Conservation (phyloP, 2,113 vertebrate genomes). For the Himantopus leucocephalus region DNA sequence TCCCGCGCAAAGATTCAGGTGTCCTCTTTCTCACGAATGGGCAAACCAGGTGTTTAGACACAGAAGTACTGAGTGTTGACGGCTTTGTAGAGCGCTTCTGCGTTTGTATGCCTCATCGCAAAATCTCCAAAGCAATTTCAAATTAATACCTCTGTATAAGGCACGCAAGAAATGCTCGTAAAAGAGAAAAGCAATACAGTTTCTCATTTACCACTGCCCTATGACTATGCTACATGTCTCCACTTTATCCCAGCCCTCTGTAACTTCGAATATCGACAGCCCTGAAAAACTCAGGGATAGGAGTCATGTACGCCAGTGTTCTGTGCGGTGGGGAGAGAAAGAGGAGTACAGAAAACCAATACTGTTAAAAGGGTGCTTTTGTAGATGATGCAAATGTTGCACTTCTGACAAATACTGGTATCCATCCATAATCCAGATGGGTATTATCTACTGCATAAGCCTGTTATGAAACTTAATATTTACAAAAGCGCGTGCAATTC, state of each 20-base stretch:
- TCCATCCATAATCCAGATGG: background rate
- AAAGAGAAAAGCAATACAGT: background rate
- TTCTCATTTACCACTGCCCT: background rate
- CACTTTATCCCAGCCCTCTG: background rate
- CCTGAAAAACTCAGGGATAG: background rate
- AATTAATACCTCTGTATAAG: background rate
- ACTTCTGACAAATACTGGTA: background rate
- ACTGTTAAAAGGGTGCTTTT: background rate
- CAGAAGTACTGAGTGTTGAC: background rate
- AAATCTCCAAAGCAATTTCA: background rate
- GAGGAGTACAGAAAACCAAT: background rate
- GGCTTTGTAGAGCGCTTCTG: background rate
- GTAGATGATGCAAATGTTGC: background rate
- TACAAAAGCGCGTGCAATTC: background rate
- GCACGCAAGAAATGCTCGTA: background rate
- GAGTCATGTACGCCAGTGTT: background rate
- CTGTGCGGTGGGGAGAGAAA: background rate
- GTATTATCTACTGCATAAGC: background rate
- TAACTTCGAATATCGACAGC: background rate
- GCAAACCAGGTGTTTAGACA: background rate
- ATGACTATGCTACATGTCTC: background rate
- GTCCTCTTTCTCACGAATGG: background rate
- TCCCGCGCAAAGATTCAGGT: background rate
- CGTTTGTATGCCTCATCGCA: background rate
- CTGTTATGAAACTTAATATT: background rate